Base-by-base conservation (phyloP, 2,113 vertebrate species). In the Athene cunicularia region DNA sequence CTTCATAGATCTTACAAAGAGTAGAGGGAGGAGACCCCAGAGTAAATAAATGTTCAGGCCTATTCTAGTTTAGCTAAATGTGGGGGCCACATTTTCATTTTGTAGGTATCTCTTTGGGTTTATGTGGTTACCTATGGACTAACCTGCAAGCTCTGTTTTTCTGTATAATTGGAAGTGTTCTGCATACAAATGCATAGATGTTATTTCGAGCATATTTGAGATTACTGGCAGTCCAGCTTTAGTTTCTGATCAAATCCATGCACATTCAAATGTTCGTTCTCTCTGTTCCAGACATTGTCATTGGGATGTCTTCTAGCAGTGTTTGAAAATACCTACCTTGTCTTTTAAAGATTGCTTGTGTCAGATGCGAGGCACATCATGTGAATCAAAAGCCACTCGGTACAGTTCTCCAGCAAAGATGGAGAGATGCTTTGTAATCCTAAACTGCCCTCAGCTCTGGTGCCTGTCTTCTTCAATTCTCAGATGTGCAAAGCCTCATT, bases 401-500 rank as follows among this genome's bases (percentile, higher is more conserved):
- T 72, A 33, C 55, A 82, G 50, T 26, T 71, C 55, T 83, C 26
- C 63, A 27, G 79, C 1, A 5, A 80, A 94, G 68, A 37, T 33
- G 67, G 13, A 80, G 66, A 73, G 88, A 79, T 43, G 68, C 64
- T 93, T 68, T 52, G 14, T 59, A 85, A 75, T 81, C 74, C 83
- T 87, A 59, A 93, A 64, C 64, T 84, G 49, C 53, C 64, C 83
- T 92, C 68, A 76, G 86, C 68, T 84, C 73, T 53, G 33, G 13
- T 82, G 62, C 33, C 68, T 75, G 56, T 55, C 64, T 56, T 59
- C 86, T 88, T 90, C 84, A 91, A 87, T 91, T 93, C 95, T 97
- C 97, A 94, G 86, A 96, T 64, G 59, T 80, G 62, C 94, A 92
- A 92, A 91, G 53, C 52, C 50, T 89, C 41, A 20, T 27, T 96